Evolutionary conservation across 1,140 invertebrate genomes (phyloP).

Genomic region (Halesus radiatus): DNA sequence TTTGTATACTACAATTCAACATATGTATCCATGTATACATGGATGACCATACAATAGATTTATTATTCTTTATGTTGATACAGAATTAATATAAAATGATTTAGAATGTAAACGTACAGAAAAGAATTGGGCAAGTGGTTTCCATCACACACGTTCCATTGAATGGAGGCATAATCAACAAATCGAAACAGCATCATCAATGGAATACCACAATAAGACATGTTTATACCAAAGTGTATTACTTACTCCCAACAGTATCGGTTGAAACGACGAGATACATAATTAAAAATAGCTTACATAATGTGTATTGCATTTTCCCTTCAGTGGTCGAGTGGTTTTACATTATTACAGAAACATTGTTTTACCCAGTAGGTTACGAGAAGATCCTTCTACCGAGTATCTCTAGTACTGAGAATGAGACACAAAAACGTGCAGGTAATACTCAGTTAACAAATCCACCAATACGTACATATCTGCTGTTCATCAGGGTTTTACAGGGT

Average conservation of each 20-base stretch:
- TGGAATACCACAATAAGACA: too few relatives aligned
- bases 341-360: conserved; percentile 20
- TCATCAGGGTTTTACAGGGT: background rate
- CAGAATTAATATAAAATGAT: too few relatives aligned
- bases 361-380: conserved; percentile 2
- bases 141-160: too few relatives aligned
- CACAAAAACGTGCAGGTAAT: background rate
- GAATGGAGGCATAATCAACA: too few relatives aligned
- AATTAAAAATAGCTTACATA: conserved; percentile 35
- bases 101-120: too few relatives aligned
- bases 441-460: conserved; percentile 1
- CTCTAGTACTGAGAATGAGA: background rate
- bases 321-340: conserved; percentile 18
- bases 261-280: conserved; percentile 17
- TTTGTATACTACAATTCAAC: too few relatives aligned
- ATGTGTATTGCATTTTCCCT: conserved; percentile 23
- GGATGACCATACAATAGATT: too few relatives aligned
- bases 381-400: conserved; percentile 6
- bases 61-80: too few relatives aligned
- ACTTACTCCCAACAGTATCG: conserved; percentile 14
- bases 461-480: background rate
- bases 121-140: too few relatives aligned
- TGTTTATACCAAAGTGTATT: too few relatives aligned
- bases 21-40: too few relatives aligned
- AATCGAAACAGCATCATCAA: too few relatives aligned